Conservation (phyloP, 1,140 invertebrate genomes). For the Mesaphorura yosii region DNA sequence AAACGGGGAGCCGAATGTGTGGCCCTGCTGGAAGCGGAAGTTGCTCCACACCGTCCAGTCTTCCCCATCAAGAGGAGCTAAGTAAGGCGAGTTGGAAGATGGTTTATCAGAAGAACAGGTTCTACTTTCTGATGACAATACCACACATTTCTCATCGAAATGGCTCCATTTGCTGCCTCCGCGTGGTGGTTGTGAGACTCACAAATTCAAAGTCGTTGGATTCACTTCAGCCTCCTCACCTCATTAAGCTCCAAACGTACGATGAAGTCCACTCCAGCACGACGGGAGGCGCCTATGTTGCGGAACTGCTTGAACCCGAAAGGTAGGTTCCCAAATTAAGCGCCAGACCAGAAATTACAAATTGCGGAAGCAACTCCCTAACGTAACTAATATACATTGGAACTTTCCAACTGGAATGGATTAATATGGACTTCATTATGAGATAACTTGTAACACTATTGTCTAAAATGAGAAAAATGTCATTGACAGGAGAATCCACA, state of each 20-base stretch:
- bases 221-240: slow-evolving; percentile 52
- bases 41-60: slow-evolving; percentile 54
- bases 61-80: slow-evolving; percentile 52
- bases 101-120: slow-evolving; percentile 17
- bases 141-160: slow-evolving; percentile 68
- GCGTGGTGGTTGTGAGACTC: slow-evolving; percentile 63
- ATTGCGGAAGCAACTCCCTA: neutral
- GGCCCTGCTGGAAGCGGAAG: slow-evolving; percentile 46
- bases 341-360: neutral
- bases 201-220: slow-evolving; percentile 49
- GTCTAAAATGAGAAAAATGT: too few species aligned
- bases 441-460: too few species aligned
- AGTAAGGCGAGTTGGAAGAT: slow-evolving; percentile 56
- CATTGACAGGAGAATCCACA: too few species aligned
- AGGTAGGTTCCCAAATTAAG: slow-evolving; percentile 14
- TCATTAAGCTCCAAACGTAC: slow-evolving; percentile 55
- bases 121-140: slow-evolving; percentile 35
- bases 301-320: slow-evolving; percentile 56
- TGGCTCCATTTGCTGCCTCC: slow-evolving; percentile 69
- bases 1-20: slow-evolving; percentile 54
- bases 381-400: slow-evolving; percentile 1
- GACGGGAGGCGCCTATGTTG: slow-evolving; percentile 59
- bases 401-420: neutral
- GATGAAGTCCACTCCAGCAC: slow-evolving; percentile 54
- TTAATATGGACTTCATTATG: too few species aligned